Conservation (phyloP, 2,113 vertebrate species). For the Setophaga kirtlandii region DNA sequence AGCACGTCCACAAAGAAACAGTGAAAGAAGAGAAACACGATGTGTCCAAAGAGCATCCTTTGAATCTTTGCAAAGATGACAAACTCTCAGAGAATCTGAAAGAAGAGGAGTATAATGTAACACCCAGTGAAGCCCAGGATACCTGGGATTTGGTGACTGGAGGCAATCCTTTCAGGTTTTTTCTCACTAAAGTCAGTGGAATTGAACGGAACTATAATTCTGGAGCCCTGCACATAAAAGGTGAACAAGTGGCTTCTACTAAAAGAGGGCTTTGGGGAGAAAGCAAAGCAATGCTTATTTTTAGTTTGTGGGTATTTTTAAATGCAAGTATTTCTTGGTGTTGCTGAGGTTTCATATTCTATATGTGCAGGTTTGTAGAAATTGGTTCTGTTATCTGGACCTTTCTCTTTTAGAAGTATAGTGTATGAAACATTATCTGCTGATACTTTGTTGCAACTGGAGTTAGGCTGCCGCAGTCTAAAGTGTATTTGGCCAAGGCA, state of each 20-base stretch:
- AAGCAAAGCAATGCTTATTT: background rate
- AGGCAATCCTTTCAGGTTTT: slow-evolving; percentile 86
- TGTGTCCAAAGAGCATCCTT: background rate
- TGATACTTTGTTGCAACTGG: background rate
- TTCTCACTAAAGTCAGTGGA: slow-evolving; percentile 92
- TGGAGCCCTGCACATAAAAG: slow-evolving; percentile 91
- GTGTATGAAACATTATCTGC: background rate
- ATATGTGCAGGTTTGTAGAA: background rate
- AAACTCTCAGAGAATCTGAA: slow-evolving; percentile 47
- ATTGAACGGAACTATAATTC: slow-evolving; percentile 86
- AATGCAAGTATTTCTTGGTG: background rate
- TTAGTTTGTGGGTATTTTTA: background rate
- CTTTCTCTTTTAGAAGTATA: background rate
- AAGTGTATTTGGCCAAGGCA: background rate
- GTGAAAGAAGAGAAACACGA: background rate
- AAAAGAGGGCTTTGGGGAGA: background rate
- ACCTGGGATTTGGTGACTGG: slow-evolving; percentile 77
- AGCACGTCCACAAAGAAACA: background rate
- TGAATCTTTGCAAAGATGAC: background rate
- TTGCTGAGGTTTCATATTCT: background rate
- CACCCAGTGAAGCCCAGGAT: slow-evolving; percentile 80
- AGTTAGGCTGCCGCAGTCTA: background rate
- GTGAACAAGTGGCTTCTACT: slow-evolving; percentile 63
- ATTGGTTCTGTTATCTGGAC: background rate
- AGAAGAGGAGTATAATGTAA: slow-evolving; percentile 20